Evolutionary conservation across 2,113 vertebrate species (phyloP).

Genomic region (Oriolus oriolus): DNA sequence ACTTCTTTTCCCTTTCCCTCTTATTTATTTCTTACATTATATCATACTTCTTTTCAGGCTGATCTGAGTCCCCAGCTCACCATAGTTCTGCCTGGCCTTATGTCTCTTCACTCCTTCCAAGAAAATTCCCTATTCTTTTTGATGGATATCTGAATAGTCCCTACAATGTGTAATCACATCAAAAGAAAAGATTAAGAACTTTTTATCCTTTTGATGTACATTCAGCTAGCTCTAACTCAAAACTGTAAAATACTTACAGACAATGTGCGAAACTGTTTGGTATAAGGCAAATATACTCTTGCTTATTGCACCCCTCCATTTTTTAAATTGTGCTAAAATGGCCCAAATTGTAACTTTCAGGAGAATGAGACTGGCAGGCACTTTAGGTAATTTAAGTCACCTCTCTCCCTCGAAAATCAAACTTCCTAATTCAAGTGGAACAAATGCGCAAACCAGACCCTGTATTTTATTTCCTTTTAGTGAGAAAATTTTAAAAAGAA

Average conservation of each 20-base stretch:
- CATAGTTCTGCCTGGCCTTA: background rate
- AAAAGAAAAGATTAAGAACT: background rate
- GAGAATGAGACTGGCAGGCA: background rate
- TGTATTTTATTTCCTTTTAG: background rate
- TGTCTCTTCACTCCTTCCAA: background rate
- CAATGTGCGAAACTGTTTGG: accelerated
- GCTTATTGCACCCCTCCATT: background rate
- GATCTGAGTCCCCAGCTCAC: background rate
- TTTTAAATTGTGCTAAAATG: background rate
- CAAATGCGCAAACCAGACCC: background rate
- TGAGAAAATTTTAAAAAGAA: background rate
- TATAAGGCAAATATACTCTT: background rate
- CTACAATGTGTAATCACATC: background rate
- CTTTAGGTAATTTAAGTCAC: background rate
- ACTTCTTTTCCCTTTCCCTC: background rate
- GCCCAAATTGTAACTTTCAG: background rate
- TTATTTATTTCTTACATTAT: background rate
- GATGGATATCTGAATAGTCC: background rate
- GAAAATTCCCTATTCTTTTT: background rate
- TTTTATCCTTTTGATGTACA: background rate
- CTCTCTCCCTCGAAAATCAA: background rate
- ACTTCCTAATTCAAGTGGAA: background rate
- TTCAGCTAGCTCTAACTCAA: background rate
- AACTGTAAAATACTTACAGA: background rate
- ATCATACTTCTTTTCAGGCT: background rate